Evolutionary conservation across 2,888 invertebrate species (phyloP).

Genomic region (Lithophane socia): DNA sequence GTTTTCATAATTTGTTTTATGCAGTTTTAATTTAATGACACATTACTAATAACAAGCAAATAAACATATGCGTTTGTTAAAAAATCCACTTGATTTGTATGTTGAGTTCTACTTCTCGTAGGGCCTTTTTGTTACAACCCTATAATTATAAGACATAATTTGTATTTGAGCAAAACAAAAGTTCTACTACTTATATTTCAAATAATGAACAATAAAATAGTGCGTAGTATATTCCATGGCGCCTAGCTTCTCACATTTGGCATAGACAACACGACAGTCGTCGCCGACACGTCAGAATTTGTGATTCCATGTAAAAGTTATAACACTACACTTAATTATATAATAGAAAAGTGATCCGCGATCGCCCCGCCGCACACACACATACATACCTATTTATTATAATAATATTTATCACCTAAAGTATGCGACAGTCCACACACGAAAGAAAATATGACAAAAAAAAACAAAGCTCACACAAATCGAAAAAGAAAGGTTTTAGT

Average conservation of each 20-base stretch:
- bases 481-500: conserved; percentile 54
- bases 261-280: conserved; percentile 76
- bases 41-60: conserved; percentile 30
- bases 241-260: conserved; percentile 54
- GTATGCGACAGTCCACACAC: conserved; percentile 74
- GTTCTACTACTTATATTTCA: conserved; percentile 52
- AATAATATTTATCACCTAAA: conserved; percentile 75
- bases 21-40: conserved; percentile 29
- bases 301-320: conserved; percentile 88
- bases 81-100: conserved; percentile 27
- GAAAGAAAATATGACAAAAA: conserved; percentile 66
- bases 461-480: conserved; percentile 68
- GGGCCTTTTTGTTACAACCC: conserved; percentile 41
- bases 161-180: conserved; percentile 64
- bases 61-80: conserved; percentile 25
- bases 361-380: conserved; percentile 81
- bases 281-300: conserved; percentile 80
- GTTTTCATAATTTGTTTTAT: conserved; percentile 23
- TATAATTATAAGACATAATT: conserved; percentile 47
- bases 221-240: conserved; percentile 56
- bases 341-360: conserved; percentile 81
- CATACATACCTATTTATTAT: conserved; percentile 67
- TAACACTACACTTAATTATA: conserved; percentile 88
- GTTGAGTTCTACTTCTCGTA: conserved; percentile 10
- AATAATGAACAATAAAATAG: conserved; percentile 51